phyloP scores from a whole-genome alignment of 2,797 vertebrate genomes.

The Hydrocynus forskahlii region DNA sequence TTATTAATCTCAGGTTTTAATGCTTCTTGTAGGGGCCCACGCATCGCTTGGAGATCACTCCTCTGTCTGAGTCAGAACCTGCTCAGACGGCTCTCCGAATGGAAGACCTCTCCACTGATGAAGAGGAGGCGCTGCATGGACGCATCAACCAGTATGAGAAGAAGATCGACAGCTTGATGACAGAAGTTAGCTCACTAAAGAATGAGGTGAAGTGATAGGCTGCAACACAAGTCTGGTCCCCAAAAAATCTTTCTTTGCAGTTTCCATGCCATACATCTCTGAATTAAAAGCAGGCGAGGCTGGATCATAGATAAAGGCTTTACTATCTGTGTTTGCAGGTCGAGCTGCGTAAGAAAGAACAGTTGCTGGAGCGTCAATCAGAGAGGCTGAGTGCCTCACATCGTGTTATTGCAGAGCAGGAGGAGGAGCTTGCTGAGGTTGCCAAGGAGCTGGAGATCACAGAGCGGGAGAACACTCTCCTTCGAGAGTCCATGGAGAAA shows the following conservation, averaged over 20 bases:
- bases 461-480: constrained; percentile 80
- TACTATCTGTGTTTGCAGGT: constrained; percentile 61
- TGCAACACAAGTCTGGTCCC: not conserved
- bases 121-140: constrained; percentile 80
- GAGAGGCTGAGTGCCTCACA: constrained; percentile 79
- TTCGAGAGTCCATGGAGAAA: constrained; percentile 86
- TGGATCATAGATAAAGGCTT: not conserved
- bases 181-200: constrained; percentile 85
- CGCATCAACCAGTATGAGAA: constrained; percentile 86
- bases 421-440: constrained; percentile 86
- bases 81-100: constrained; percentile 78
- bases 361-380: constrained; percentile 70
- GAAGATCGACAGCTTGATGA: constrained; percentile 88
- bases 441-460: constrained; percentile 86
- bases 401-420: constrained; percentile 83
- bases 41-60: constrained; percentile 80
- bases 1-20: not conserved
- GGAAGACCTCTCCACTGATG: constrained; percentile 87
- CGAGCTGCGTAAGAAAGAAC: constrained; percentile 71
- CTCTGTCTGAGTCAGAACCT: constrained; percentile 73
- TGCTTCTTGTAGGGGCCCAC: constrained; percentile 75
- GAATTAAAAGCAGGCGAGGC: not conserved
- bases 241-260: not conserved
- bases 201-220: constrained; percentile 78
- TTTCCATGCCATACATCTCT: not conserved